Evolutionary conservation across 2,888 invertebrate species (phyloP).

Genomic region (Listrodromus nycthemerus): DNA sequence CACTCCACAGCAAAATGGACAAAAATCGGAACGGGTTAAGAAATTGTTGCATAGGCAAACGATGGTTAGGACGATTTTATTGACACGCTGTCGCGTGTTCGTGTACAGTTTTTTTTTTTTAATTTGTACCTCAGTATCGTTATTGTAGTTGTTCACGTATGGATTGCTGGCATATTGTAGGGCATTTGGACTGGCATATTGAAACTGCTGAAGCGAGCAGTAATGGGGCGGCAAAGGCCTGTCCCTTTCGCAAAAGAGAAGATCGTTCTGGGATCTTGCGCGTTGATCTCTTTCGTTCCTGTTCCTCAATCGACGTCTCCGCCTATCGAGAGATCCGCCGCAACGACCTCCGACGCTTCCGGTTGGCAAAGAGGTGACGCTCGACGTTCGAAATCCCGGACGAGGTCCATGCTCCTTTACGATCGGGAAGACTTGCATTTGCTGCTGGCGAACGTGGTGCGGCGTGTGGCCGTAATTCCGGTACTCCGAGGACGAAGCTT

Average conservation of each 20-base stretch:
- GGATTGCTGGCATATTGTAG: slow-evolving; percentile 74
- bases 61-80: slow-evolving; percentile 8
- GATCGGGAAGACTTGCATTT: slow-evolving; percentile 48
- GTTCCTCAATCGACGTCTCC: slow-evolving; percentile 76
- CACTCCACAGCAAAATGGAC: background rate
- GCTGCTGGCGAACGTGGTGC: slow-evolving; percentile 56
- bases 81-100: background rate
- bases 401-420: slow-evolving; percentile 70
- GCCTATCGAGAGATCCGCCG: slow-evolving; percentile 77
- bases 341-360: slow-evolving; percentile 70
- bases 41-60: background rate
- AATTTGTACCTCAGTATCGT: slow-evolving; percentile 78
- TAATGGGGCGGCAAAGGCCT: slow-evolving; percentile 70
- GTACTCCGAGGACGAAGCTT: slow-evolving; percentile 53
- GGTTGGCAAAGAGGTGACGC: slow-evolving; percentile 67
- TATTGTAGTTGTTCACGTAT: slow-evolving; percentile 75
- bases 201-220: slow-evolving; percentile 78
- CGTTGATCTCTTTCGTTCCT: slow-evolving; percentile 79
- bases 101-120: slow-evolving; percentile 11
- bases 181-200: slow-evolving; percentile 60
- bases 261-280: slow-evolving; percentile 79
- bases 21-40: slow-evolving; percentile 1
- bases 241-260: slow-evolving; percentile 74
- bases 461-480: slow-evolving; percentile 37
- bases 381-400: slow-evolving; percentile 66